A percentile compares a stretch with the other conserved stretches of the same genome.
Conservation (phyloP, 1,140 invertebrate genomes). For the Drosophila sulfurigaster region DNA sequence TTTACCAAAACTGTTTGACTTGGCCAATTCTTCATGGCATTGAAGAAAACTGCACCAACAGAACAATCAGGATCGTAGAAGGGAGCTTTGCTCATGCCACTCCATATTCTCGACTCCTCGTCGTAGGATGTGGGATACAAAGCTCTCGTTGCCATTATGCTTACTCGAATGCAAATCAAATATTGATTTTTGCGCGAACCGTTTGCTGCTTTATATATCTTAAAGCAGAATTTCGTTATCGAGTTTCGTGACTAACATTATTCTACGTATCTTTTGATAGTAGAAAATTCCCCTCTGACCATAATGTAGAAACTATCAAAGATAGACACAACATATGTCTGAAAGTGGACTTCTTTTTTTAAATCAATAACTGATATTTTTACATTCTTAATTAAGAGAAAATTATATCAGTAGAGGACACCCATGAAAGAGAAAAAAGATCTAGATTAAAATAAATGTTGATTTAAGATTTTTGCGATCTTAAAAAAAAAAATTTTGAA, state of each 20-base stretch:
- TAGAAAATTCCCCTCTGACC: no score
- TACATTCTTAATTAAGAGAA: no score
- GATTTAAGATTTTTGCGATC: no score
- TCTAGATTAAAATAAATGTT: no score
- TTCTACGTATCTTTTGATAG: no score
- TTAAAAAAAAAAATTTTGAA: no score
- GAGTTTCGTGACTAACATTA: neutral
- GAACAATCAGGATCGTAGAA: conserved; percentile 44
- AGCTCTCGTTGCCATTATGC: conserved; percentile 53
- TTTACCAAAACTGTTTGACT: conserved; percentile 62
- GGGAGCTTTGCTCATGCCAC: conserved; percentile 25
- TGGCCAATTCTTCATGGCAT: conserved; percentile 37
- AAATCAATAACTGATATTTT: no score
- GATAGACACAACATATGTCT: no score
- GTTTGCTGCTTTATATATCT: conserved; percentile 52
- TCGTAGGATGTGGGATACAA: conserved; percentile 58
- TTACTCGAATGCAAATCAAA: conserved; percentile 24
- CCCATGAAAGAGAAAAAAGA: no score
- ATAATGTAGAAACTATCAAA: no score
- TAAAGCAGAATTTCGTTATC: neutral
- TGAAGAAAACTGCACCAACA: conserved; percentile 39
- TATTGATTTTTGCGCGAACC: conserved; percentile 19
- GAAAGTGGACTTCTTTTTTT: no score
- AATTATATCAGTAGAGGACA: no score
- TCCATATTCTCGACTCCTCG: conserved; percentile 61